A percentile compares a stretch with the other conserved stretches of the same genome.
Conservation (phyloP, 2,797 vertebrate species). For the Semaprochilodus insignis region DNA sequence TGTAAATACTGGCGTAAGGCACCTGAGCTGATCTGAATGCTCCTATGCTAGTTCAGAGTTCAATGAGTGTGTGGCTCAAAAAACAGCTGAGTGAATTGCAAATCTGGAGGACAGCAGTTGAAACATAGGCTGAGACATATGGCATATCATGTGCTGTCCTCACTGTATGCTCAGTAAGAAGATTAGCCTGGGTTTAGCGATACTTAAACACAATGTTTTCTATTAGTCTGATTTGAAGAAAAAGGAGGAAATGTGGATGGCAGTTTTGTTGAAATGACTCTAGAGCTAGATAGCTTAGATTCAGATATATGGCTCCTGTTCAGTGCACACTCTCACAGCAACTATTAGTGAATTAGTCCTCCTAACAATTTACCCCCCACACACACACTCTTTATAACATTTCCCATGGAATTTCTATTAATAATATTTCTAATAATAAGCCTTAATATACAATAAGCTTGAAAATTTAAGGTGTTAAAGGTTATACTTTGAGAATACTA, state of each 20-base stretch:
- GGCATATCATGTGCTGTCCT: conserved; percentile 37
- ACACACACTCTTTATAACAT: too few species aligned
- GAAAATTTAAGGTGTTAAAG: too few species aligned
- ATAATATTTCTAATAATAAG: too few species aligned
- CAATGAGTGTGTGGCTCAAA: not conserved
- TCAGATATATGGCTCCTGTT: not conserved
- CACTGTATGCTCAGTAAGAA: conserved; percentile 43
- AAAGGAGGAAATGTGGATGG: conserved; percentile 12
- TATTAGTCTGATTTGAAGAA: conserved; percentile 5
- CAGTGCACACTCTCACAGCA: not conserved
- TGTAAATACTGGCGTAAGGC: not conserved
- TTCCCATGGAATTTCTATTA: too few species aligned
- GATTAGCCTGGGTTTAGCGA: conserved; percentile 45
- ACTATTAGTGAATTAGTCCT: not conserved
- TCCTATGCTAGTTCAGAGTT: not conserved
- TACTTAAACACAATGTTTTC: conserved; percentile 24
- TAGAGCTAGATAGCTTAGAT: not conserved
- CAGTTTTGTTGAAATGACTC: conserved; percentile 2
- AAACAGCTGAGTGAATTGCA: not conserved
- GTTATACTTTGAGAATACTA: too few species aligned
- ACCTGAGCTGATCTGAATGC: conserved; percentile 16
- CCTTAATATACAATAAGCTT: too few species aligned
- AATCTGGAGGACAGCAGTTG: conserved; percentile 26
- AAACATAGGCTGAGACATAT: conserved; percentile 42
- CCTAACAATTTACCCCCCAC: not conserved